These are phyloP conservation scores for Germaria angustata DNA, from an alignment of 2,888 invertebrate species.

Conservation along the genomic window DNA sequence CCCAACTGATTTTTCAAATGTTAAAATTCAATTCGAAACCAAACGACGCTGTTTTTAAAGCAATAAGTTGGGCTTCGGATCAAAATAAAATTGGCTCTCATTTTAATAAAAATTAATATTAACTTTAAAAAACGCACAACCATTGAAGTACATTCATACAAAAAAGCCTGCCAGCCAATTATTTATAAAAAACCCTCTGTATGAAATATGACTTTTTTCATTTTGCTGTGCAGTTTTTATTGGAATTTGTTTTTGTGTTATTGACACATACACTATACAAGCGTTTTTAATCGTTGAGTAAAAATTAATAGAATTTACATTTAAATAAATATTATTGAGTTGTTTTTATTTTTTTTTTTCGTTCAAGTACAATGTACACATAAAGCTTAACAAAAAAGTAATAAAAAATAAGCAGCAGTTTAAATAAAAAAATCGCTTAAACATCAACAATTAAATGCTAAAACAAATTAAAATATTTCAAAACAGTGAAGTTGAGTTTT, in stretches of 20 bases:
- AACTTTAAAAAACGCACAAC: conserved; percentile 1
- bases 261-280: not conserved
- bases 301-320: conserved; percentile 1
- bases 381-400: not conserved
- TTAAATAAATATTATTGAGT: conserved; percentile 19
- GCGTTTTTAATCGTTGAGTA: not conserved
- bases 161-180: not conserved
- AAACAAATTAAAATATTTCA: not conserved
- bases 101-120: conserved; percentile 15
- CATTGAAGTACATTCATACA: not conserved
- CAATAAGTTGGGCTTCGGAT: conserved; percentile 14
- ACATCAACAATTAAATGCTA: not conserved
- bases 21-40: conserved; percentile 33
- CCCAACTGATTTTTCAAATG: conserved; percentile 36
- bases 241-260: conserved; percentile 7
- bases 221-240: conserved; percentile 2
- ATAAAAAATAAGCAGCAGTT: too few relatives aligned
- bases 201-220: conserved; percentile 10
- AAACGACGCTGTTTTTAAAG: conserved; percentile 1
- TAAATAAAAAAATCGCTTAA: not conserved
- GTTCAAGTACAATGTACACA: conserved; percentile 38
- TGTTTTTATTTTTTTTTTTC: not conserved
- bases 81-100: conserved; percentile 40
- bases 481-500: not conserved
- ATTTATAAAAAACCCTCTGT: conserved; percentile 2